Evolutionary conservation across 2,888 invertebrate genomes (phyloP).

Genomic region (Cephonodes hylas): DNA sequence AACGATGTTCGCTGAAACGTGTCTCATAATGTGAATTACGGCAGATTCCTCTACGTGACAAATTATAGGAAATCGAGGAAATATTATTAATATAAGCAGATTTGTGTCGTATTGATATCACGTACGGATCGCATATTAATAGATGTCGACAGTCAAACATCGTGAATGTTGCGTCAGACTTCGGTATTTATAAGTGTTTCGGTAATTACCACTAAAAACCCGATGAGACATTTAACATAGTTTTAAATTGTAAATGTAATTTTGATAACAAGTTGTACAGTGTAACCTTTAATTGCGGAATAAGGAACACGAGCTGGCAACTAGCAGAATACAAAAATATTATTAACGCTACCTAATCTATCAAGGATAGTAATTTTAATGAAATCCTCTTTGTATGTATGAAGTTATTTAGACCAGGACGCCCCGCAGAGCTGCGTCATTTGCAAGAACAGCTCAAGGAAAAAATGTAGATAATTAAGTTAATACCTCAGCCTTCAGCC

Average conservation of each 20-base stretch:
- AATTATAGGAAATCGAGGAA: background rate
- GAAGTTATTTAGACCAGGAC: background rate
- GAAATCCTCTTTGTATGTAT: background rate
- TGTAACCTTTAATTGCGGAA: background rate
- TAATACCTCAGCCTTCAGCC: slow-evolving; percentile 41
- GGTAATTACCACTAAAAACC: background rate
- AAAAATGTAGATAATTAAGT: slow-evolving; percentile 40
- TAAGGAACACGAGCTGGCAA: background rate
- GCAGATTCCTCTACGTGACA: slow-evolving; percentile 12
- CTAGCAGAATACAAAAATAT: background rate
- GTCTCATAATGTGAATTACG: background rate
- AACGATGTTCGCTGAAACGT: background rate
- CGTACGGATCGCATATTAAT: slow-evolving; percentile 14
- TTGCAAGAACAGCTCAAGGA: slow-evolving; percentile 22
- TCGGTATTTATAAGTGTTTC: slow-evolving; percentile 10
- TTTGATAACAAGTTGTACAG: background rate
- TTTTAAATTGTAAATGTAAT: background rate
- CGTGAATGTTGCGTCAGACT: slow-evolving; percentile 8
- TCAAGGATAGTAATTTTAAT: background rate
- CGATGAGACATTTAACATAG: background rate
- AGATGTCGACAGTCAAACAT: background rate
- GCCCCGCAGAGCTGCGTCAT: background rate
- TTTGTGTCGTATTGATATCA: slow-evolving; percentile 18
- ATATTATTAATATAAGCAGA: background rate
- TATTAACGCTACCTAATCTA: background rate